Evolutionary conservation across 2,113 vertebrate species (phyloP).

Genomic region (Tapirus terrestris): DNA sequence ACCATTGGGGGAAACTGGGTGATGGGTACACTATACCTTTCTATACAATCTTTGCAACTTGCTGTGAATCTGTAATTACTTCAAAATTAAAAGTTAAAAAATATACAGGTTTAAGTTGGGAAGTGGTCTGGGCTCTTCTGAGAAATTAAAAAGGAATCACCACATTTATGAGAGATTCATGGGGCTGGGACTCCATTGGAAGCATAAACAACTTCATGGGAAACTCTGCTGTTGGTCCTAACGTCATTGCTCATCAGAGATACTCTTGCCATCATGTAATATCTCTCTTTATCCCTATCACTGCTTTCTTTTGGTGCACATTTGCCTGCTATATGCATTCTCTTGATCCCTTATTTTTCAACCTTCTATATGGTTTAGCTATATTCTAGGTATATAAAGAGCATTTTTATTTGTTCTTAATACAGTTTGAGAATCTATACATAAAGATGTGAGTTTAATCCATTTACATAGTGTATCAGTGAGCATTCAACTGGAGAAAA

Average conservation of each 20-base stretch:
- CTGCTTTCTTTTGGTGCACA: not conserved
- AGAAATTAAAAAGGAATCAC: not conserved
- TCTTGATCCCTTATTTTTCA: not conserved
- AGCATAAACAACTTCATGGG: not conserved
- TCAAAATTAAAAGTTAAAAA: not conserved
- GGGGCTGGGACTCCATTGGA: not conserved
- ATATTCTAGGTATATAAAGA: not conserved
- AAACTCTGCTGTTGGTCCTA: not conserved
- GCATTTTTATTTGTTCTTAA: not conserved
- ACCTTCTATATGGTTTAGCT: not conserved
- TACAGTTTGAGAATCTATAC: not conserved
- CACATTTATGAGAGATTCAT: not conserved
- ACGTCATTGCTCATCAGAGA: not conserved
- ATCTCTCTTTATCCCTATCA: not conserved
- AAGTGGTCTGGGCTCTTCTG: not conserved
- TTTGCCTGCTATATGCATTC: not conserved
- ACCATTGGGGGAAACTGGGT: not conserved
- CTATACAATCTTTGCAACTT: not conserved
- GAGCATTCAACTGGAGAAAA: not conserved
- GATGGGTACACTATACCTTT: not conserved
- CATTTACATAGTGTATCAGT: not conserved
- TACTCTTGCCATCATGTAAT: not conserved
- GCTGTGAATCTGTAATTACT: not conserved
- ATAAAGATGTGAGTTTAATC: not conserved
- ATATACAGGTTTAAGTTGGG: not conserved